Base-by-base conservation (phyloP, 2,888 invertebrate genomes). In the Beris chalybata region DNA sequence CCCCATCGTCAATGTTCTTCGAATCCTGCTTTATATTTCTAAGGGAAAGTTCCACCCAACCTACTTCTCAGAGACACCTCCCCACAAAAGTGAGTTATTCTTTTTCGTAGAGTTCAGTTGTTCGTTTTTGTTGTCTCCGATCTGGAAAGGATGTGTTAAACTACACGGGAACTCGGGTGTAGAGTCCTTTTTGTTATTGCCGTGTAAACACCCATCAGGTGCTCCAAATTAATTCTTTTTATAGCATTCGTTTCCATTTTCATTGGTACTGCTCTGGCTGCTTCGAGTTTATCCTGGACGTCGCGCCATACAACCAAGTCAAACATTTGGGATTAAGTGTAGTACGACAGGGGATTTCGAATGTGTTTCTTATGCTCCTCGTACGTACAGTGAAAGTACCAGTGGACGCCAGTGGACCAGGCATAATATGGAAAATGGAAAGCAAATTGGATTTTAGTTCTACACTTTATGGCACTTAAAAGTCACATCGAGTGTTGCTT, bases 371-470 rank as follows among this genome's bases (percentile, higher is more conserved):
- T 38, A 9, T 38, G 38, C 9, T 7, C 38, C 9, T 38, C 3
- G 38, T 38, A 38, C 7, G 9, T 38, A 38, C 9, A 38, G 22
- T 38, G 38, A 38, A 7, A 38, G 38, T 38, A 38, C 38, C 32
- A 38, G 38, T 38, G 38, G 38, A 38, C 38, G 9, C 38, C 38
- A 5, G n/a, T n/a, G 38, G 38, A 38, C 38, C 38, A 38, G 57
- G n/a, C 22, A 58, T 58, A 58, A 47, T 58, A 29, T 45, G 22
- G 32, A 45, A 45, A 45, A 45, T 45, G 47, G 45, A 45, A 58
- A 58, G 57, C 57, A 58, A 58, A 58, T 58, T 44, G 45, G 57
- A 58, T 58, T 58, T 58, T 58, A 58, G 57, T 58, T 47, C 57
- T n/a, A 47, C 45, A 29, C 57, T 58, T 58, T 44, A 58, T 58